Evolutionary conservation across 2,888 invertebrate species (phyloP).

Genomic region (Catocala sponsa): DNA sequence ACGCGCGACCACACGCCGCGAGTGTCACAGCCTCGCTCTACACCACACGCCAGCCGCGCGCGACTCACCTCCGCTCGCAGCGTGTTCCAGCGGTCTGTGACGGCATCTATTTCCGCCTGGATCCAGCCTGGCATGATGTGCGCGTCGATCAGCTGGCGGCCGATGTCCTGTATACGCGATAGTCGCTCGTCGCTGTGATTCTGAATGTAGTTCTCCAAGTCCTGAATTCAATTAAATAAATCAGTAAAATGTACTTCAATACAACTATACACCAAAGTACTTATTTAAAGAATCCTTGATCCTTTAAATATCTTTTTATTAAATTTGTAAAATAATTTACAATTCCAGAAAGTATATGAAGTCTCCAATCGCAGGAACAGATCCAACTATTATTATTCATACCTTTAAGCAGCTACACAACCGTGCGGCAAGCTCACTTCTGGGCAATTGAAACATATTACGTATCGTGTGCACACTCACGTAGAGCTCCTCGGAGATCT

Average conservation of each 20-base stretch:
- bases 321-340: no score
- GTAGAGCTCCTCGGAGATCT: slow-evolving; percentile 96
- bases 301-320: no score
- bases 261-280: no score
- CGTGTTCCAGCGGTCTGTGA: slow-evolving; percentile 90
- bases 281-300: no score
- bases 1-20: no score
- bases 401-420: no score
- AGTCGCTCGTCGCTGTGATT: slow-evolving; percentile 92
- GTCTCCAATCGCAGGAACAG: no score
- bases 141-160: slow-evolving; percentile 91
- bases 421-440: no score
- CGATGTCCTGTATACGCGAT: slow-evolving; percentile 92
- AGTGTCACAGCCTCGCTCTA: no score
- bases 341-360: fast-evolving
- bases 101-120: slow-evolving; percentile 89
- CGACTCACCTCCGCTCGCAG: slow-evolving; percentile 90
- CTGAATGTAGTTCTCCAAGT: slow-evolving; percentile 93
- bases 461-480: slow-evolving; percentile 67
- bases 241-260: no score
- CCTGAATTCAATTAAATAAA: slow-evolving; percentile 79
- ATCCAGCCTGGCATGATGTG: slow-evolving; percentile 92
- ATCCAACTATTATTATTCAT: no score
- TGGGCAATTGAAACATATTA: no score
- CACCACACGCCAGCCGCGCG: slow-evolving; percentile 23